phyloP scores from a whole-genome alignment of 2,113 vertebrate species.

The Vanacampus margaritifer region DNA sequence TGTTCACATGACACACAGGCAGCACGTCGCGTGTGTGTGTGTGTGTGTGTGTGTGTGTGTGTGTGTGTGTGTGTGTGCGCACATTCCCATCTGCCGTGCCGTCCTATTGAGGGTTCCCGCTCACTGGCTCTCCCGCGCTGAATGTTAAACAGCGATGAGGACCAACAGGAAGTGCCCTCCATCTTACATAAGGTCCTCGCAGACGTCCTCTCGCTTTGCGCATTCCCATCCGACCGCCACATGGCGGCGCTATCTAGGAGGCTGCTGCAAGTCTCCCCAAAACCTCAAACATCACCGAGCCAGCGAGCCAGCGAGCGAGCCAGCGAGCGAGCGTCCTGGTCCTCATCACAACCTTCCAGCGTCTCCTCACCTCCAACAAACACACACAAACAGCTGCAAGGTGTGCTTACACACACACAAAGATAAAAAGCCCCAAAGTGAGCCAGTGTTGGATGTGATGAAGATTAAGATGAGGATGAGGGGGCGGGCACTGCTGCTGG shows the following conservation, averaged over 20 bases:
- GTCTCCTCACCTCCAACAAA: too few species aligned
- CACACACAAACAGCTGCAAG: not conserved
- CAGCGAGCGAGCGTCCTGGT: too few species aligned
- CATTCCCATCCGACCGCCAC: too few species aligned
- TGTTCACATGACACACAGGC: too few species aligned
- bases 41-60: not conserved
- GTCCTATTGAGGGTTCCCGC: not conserved
- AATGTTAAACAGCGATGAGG: not conserved
- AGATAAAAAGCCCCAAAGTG: not conserved
- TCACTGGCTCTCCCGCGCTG: not conserved
- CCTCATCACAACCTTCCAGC: too few species aligned
- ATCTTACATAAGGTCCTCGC: not conserved
- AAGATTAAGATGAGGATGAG: not conserved
- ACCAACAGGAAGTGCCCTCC: not conserved
- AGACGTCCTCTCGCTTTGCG: too few species aligned
- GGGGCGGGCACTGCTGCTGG: not conserved
- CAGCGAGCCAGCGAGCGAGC: too few species aligned
- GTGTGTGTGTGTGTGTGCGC: not conserved
- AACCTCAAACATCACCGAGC: too few species aligned
- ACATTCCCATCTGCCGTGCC: not conserved
- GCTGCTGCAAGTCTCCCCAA: too few species aligned
- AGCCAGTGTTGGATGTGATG: not conserved
- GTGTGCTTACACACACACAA: too few species aligned
- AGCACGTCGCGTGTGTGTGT: too few species aligned
- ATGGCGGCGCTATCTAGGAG: too few species aligned